Percentiles rank a stretch among this genome's conserved stretches.
Conservation (phyloP, 2,113 vertebrate species). For the Oxygymnocypris stewartii region DNA sequence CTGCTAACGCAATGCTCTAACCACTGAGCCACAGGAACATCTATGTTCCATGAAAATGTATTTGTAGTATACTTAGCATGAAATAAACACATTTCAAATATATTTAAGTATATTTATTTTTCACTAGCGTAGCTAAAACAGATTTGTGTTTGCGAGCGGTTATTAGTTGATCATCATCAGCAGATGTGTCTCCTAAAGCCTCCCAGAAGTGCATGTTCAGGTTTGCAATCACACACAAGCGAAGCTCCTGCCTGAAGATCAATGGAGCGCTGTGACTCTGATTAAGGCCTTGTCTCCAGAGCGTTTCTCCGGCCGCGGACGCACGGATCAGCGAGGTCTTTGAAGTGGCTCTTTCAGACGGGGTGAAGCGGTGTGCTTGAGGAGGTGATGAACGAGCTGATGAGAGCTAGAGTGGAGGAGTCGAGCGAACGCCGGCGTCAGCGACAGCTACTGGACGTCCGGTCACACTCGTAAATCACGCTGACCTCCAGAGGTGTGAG, state of each 20-base stretch:
- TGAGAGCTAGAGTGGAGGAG: constrained; percentile 74
- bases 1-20: too few species aligned
- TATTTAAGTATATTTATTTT: too few species aligned
- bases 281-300: constrained; percentile 71
- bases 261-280: constrained; percentile 69
- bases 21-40: too few species aligned
- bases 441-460: constrained; percentile 71
- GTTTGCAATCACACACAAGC: constrained; percentile 56
- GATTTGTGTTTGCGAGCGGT: too few species aligned
- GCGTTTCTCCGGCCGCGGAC: constrained; percentile 68
- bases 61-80: too few species aligned
- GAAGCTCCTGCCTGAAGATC: constrained; percentile 53
- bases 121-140: too few species aligned
- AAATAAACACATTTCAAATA: too few species aligned
- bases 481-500: constrained; percentile 62
- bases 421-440: constrained; percentile 72
- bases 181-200: constrained; percentile 35
- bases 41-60: too few species aligned
- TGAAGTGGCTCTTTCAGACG: constrained; percentile 76
- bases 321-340: constrained; percentile 67
- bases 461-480: constrained; percentile 74
- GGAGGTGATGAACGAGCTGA: constrained; percentile 79
- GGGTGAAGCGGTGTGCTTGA: constrained; percentile 45
- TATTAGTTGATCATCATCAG: too few species aligned
- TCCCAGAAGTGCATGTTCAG: constrained; percentile 49